A percentile compares a stretch with the other conserved stretches of the same genome.
phyloP scores from a whole-genome alignment of 2,797 vertebrate species.

The Siniperca undulata region DNA sequence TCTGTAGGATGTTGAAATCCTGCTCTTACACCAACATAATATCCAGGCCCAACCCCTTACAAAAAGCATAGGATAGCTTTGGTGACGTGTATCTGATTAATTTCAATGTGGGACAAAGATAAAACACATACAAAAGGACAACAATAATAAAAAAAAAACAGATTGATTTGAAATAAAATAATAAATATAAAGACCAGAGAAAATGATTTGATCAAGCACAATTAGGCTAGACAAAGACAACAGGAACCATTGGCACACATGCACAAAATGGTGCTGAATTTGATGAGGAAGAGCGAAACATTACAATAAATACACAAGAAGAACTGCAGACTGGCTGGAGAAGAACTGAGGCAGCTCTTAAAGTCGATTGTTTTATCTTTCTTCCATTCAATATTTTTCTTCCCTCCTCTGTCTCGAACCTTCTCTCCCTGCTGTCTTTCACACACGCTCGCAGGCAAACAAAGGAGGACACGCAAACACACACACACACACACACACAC shows the following conservation, averaged over 20 bases:
- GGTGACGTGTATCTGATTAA: slow-evolving; percentile 78
- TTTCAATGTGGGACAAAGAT: slow-evolving; percentile 36
- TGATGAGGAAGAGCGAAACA: slow-evolving; percentile 75
- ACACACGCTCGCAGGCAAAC: slow-evolving; percentile 51
- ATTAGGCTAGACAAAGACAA: slow-evolving; percentile 78
- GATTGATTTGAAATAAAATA: slow-evolving; percentile 64
- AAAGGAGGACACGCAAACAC: slow-evolving; percentile 46
- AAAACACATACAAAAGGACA: slow-evolving; percentile 51
- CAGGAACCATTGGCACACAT: slow-evolving; percentile 87
- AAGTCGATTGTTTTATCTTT: slow-evolving; percentile 37
- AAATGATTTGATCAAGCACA: slow-evolving; percentile 71
- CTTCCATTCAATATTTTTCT: slow-evolving; percentile 37
- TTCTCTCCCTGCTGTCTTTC: slow-evolving; percentile 43
- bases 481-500: slow-evolving; percentile 13
- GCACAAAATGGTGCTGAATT: slow-evolving; percentile 78
- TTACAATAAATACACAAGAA: slow-evolving; percentile 79
- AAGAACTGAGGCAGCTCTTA: slow-evolving; percentile 39
- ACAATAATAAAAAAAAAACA: slow-evolving; percentile 37
- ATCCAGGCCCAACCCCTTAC: slow-evolving; percentile 45
- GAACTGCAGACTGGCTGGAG: slow-evolving; percentile 64
- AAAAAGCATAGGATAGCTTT: slow-evolving; percentile 79
- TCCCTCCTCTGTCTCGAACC: slow-evolving; percentile 39
- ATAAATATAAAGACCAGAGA: slow-evolving; percentile 74
- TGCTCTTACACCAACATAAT: slow-evolving; percentile 46
- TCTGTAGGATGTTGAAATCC: slow-evolving; percentile 53